These are phyloP conservation scores for Gavialis gangeticus DNA, from an alignment of 2,113 vertebrate genomes.

Conservation along the genomic window DNA sequence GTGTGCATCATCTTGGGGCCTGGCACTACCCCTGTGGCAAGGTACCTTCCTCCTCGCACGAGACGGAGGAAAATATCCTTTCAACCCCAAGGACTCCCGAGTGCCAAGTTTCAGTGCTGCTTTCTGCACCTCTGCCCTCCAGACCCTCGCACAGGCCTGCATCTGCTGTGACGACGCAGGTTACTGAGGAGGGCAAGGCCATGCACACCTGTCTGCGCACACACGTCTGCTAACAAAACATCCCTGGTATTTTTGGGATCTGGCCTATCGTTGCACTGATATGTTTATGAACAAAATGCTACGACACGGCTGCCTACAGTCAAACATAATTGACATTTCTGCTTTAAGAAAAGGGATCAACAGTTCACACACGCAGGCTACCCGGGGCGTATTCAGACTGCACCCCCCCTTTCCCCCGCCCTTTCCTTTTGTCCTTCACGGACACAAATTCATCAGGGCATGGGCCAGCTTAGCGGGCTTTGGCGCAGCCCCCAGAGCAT, in stretches of 20 bases:
- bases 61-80: not conserved
- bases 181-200: slow-evolving; percentile 64
- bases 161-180: slow-evolving; percentile 39
- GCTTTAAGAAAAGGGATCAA: too few relatives aligned
- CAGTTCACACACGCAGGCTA: too few relatives aligned
- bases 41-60: not conserved
- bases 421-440: too few relatives aligned
- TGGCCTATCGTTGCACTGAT: slow-evolving; percentile 65
- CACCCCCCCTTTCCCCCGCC: too few relatives aligned
- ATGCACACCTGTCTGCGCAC: slow-evolving; percentile 2
- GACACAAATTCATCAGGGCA: too few relatives aligned
- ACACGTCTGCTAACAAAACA: slow-evolving; percentile 58
- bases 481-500: too few relatives aligned
- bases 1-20: not conserved
- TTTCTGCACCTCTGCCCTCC: slow-evolving; percentile 13
- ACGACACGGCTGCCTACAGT: slow-evolving; percentile 36
- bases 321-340: too few relatives aligned
- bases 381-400: too few relatives aligned
- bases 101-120: slow-evolving; percentile 26
- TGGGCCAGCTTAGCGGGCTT: too few relatives aligned
- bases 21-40: not conserved
- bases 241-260: slow-evolving; percentile 60
- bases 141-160: not conserved
- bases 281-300: slow-evolving; percentile 60
- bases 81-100: not conserved